phyloP scores from a whole-genome alignment of 2,888 invertebrate genomes.

The Muschampia plurimacula region DNA sequence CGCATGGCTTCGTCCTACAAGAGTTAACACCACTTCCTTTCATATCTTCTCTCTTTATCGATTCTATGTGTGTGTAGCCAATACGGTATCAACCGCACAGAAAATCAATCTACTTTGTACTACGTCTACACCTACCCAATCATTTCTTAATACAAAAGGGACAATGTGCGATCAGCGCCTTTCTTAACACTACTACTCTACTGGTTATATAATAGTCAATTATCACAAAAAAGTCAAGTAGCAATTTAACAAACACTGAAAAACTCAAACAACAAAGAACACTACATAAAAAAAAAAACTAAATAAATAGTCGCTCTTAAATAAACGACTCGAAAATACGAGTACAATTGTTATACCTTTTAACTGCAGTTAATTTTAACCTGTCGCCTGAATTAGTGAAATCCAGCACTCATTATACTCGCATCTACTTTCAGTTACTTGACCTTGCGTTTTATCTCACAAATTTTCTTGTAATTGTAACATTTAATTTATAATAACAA shows the following conservation, averaged over 20 bases:
- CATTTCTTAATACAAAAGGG: no score
- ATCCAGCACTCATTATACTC: not conserved
- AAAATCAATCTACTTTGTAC: no score
- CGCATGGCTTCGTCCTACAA: no score
- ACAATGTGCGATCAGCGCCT: not conserved
- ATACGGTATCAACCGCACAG: no score
- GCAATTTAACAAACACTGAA: not conserved
- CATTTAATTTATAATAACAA: not conserved
- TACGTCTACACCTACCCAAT: no score
- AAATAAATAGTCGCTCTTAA: not conserved
- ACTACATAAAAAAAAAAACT: not conserved
- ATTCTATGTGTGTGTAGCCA: no score
- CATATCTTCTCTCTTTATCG: no score
- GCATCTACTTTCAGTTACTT: not conserved
- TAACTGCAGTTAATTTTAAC: slow-evolving; percentile 4
- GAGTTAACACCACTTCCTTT: no score
- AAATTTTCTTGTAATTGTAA: not conserved
- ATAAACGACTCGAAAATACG: not conserved
- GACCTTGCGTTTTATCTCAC: not conserved
- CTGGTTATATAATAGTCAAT: not conserved
- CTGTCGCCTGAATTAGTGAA: no score
- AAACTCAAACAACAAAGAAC: not conserved
- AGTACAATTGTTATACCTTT: not conserved
- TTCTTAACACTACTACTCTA: no score
- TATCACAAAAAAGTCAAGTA: not conserved